phyloP scores from a whole-genome alignment of 2,113 vertebrate species.

The Lepus europaeus region DNA sequence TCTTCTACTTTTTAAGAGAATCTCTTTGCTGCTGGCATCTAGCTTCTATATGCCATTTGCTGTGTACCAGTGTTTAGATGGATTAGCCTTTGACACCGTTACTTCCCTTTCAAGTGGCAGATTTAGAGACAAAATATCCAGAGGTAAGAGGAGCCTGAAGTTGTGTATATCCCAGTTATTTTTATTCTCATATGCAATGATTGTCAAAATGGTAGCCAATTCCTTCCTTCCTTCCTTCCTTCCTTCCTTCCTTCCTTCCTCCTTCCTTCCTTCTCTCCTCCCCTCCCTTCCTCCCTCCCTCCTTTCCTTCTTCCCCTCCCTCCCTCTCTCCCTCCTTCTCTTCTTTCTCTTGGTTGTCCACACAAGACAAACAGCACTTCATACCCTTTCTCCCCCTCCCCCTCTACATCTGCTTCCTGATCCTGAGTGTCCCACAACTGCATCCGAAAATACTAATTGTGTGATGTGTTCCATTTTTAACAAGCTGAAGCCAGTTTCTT shows the following conservation, averaged over 20 bases:
- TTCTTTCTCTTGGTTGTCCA: constrained; percentile 15
- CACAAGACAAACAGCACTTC: constrained; percentile 15
- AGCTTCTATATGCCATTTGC: not conserved
- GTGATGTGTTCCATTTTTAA: constrained; percentile 49
- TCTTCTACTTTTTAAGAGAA: not conserved
- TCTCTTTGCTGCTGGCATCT: not conserved
- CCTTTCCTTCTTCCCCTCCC: not conserved
- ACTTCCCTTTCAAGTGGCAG: not conserved
- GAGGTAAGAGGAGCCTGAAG: constrained; percentile 1
- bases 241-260: not conserved
- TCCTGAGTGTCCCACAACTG: constrained; percentile 43
- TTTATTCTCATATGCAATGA: constrained; percentile 5
- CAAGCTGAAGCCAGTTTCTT: constrained; percentile 53
- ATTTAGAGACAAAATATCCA: constrained; percentile 20
- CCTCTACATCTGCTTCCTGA: constrained; percentile 54
- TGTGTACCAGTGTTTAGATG: not conserved
- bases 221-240: not conserved
- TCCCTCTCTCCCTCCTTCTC: not conserved
- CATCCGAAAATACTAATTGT: constrained; percentile 45
- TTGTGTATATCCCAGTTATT: not conserved
- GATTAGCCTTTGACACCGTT: not conserved
- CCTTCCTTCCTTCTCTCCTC: not conserved
- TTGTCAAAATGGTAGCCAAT: not conserved
- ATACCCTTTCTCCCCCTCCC: not conserved
- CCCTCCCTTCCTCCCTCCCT: not conserved